Evolutionary conservation across 2,113 vertebrate genomes (phyloP), one percentile per base, ranked within the genome.

Genomic region (Mesoclemmys tuberculata): DNA sequence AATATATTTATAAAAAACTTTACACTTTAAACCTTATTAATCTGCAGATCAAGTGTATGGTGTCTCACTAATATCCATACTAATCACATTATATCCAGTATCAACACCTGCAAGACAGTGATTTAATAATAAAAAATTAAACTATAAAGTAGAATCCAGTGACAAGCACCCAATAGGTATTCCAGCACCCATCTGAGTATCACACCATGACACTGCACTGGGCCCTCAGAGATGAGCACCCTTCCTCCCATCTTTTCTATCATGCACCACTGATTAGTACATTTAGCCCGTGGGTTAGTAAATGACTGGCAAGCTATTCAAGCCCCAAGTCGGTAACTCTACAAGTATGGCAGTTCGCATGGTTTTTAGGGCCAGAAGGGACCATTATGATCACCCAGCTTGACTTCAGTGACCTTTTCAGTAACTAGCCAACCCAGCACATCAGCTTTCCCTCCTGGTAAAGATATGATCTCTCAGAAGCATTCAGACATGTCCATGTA

Each of bases 161-260:
- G 48, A 82, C 19, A 2, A 54, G n/a, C 11, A 85, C 82, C 38
- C 64, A 75, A 77, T 54, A 83, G n/a, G 41, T n/a, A 93, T 93
- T 88, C 64, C 83, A 90, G 48, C 24, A 90, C 88, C 35, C 89
- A 54, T 90, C 46, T 90, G 80, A 49, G 41, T 35, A 93, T 88
- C 85, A 86, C 52, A 86, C 22, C 0, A 0, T 85, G 84, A 82
- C 16, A 35, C 1, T 1, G 26, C 61, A 84, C 75, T 12, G 46
- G 22, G 55, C 91, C 55, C 80, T 61, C 48, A 21, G 80, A 22
- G 52, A 48, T 82, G 44, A 92, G 29, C 38, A 21, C 92, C 46
- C 24, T 81, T 27, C 48, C 44, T 44, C 48, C 79, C 24, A 38
- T 8, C 78, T 74, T 85, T 88, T 89, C 54, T 84, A 58, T 44